Percentiles rank a stretch among this genome's conserved stretches.
Evolutionary conservation across 2,797 vertebrate species (phyloP).

Genomic region (Aselliscus stoliczkanus): DNA sequence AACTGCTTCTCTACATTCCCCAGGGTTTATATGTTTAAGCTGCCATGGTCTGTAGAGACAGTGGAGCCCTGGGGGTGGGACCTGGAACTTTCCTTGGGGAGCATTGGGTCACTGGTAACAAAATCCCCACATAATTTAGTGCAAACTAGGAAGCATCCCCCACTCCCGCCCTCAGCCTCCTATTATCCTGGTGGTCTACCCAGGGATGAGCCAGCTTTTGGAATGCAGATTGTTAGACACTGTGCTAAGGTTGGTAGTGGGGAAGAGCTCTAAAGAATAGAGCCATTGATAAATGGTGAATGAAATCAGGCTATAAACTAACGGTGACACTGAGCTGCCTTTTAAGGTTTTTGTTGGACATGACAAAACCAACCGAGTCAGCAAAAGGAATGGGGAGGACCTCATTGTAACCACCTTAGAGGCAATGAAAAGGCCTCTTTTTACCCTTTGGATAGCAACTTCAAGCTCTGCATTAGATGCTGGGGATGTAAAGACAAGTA

Average conservation of each 20-base stretch:
- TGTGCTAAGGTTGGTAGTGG: slow-evolving; percentile 47
- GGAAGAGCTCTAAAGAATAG: slow-evolving; percentile 60
- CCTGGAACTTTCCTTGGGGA: slow-evolving; percentile 60
- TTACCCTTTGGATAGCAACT: neutral
- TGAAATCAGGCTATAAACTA: slow-evolving; percentile 62
- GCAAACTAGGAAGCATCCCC: slow-evolving; percentile 47
- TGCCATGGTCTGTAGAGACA: slow-evolving; percentile 33
- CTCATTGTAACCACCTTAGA: slow-evolving; percentile 35
- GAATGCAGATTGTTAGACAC: slow-evolving; percentile 61
- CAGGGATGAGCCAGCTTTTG: slow-evolving; percentile 58
- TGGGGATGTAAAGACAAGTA: neutral
- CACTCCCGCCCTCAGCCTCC: neutral
- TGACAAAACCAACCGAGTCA: slow-evolving; percentile 36
- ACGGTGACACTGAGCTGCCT: slow-evolving; percentile 35
- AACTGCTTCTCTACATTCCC: slow-evolving; percentile 47
- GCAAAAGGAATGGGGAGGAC: slow-evolving; percentile 42
- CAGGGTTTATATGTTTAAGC: slow-evolving; percentile 48
- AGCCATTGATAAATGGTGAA: slow-evolving; percentile 55
- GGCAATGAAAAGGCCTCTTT: slow-evolving; percentile 34
- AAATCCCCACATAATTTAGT: slow-evolving; percentile 69
- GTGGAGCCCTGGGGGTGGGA: slow-evolving; percentile 31
- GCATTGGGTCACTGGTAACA: slow-evolving; percentile 58
- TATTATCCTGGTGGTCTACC: slow-evolving; percentile 57
- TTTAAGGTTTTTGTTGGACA: slow-evolving; percentile 55
- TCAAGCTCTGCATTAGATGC: neutral